These are phyloP conservation scores for Stomatorhinus walkeri DNA, from an alignment of 2,797 vertebrate genomes.

Conservation along the genomic window DNA sequence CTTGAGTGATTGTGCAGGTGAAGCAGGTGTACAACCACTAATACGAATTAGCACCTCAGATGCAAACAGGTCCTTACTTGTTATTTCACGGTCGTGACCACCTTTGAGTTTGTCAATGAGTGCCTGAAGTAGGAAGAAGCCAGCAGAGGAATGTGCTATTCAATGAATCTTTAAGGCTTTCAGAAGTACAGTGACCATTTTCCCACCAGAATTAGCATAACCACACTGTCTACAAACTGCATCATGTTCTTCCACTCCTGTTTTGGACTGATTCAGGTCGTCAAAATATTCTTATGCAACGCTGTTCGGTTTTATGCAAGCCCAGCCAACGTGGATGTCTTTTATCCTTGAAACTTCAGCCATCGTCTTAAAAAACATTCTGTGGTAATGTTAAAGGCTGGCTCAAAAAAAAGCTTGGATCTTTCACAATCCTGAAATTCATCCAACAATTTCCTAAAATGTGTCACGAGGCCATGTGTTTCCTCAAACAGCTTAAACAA, in stretches of 20 bases:
- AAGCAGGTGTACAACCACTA: background rate
- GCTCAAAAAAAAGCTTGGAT: background rate
- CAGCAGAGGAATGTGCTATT: background rate
- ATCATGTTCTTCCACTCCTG: background rate
- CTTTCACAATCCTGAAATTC: background rate
- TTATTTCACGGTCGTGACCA: background rate
- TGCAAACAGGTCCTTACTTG: background rate
- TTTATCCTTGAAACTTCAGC: background rate
- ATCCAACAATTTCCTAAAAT: constrained; percentile 1
- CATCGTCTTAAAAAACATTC: background rate
- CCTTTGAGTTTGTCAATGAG: background rate
- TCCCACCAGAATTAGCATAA: constrained; percentile 8
- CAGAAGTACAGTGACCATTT: constrained; percentile 24
- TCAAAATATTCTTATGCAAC: constrained; percentile 1
- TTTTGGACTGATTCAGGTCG: background rate
- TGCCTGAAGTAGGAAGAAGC: background rate
- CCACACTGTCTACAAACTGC: background rate
- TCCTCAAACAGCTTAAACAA: constrained; percentile 6
- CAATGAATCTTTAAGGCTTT: background rate
- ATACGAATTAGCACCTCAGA: background rate
- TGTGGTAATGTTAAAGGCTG: constrained; percentile 1
- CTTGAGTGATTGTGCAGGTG: background rate
- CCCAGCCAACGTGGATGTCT: background rate
- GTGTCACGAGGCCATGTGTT: background rate
- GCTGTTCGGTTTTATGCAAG: background rate